Evolutionary conservation across 2,888 invertebrate species (phyloP), one percentile per base, ranked within the genome.

Genomic region (Drosophila ezoana): DNA sequence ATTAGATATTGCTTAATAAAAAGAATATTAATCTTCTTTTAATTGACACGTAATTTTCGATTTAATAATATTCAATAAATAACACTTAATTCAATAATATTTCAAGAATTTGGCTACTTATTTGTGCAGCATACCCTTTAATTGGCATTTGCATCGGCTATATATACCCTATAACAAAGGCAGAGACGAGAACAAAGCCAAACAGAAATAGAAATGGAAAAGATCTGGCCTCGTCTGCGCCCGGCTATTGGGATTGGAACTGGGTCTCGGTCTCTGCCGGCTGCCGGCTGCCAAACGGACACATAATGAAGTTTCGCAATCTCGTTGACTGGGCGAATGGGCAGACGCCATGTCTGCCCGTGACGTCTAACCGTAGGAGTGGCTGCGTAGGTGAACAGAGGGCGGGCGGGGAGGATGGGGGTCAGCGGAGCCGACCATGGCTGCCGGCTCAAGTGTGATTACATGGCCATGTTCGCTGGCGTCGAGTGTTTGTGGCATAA

Each of bases 291-390:
- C 68, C 76, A 72, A 76, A 72, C 81, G 75, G 67, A 67, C 77
- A 83, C 79, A 88, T 84, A 84, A 84, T 84, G 83, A 84, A 88
- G 88, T 87, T 87, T 84, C 75, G 83, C 83, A 84, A 84, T 84
- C 83, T 80, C 88, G 70, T 73, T 85, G 82, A 67, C 66, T 81
- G 70, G 74, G 65, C 47, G 53, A 48, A 41, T 49, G 61, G 65
- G 43, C 58, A 51, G 44, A 35, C 44, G 45, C 28, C 28, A 28
- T 28, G 68, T 76, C 75, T 76, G 78, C 60, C 70, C 54, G 16
- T 74, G 79, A 78, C 71, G 66, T 61, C 72, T 57, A 35, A 37
- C 33, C 38, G 14, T 8, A 13, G 23, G 57, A 16, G 35, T 18
- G 20, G 32, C 45, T 9, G 32, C 5, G 28, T 28, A 28, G 28